Evolutionary conservation across 2,888 invertebrate species (phyloP).

Genomic region (Phortica okadai): DNA sequence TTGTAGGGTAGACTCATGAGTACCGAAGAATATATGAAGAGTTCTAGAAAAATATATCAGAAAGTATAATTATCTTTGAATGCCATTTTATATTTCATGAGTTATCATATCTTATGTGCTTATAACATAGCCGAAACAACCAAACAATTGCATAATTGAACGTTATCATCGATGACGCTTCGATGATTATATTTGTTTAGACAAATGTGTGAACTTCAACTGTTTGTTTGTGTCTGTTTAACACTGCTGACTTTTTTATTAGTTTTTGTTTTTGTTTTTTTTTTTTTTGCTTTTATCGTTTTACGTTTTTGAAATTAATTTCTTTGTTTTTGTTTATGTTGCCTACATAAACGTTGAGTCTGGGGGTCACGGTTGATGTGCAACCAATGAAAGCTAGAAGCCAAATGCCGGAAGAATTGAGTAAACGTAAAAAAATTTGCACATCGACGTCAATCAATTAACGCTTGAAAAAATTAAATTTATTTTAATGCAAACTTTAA

Average conservation of each 20-base stretch:
- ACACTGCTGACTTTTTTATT: slow-evolving; percentile 9
- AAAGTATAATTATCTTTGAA: no score
- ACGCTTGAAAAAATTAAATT: background rate
- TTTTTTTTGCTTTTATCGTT: slow-evolving; percentile 47
- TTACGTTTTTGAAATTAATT: slow-evolving; percentile 29
- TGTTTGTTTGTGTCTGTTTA: slow-evolving; percentile 30
- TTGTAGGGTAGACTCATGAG: no score
- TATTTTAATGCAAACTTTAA: background rate
- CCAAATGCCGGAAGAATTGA: background rate
- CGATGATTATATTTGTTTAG: slow-evolving; percentile 8
- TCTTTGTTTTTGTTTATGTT: background rate
- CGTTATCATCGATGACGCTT: slow-evolving; percentile 12
- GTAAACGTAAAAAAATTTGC: background rate
- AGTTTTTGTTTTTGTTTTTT: slow-evolving; percentile 21
- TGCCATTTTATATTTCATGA: no score
- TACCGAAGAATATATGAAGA: no score
- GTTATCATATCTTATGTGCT: background rate
- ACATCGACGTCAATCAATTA: background rate
- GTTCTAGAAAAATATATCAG: no score
- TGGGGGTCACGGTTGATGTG: background rate
- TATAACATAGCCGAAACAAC: background rate
- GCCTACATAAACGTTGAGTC: background rate
- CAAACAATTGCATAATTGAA: slow-evolving; percentile 51
- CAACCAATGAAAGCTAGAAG: background rate
- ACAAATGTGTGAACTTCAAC: slow-evolving; percentile 10